Evolutionary conservation across 2,797 vertebrate genomes (phyloP).

Genomic region (Platalea minor): DNA sequence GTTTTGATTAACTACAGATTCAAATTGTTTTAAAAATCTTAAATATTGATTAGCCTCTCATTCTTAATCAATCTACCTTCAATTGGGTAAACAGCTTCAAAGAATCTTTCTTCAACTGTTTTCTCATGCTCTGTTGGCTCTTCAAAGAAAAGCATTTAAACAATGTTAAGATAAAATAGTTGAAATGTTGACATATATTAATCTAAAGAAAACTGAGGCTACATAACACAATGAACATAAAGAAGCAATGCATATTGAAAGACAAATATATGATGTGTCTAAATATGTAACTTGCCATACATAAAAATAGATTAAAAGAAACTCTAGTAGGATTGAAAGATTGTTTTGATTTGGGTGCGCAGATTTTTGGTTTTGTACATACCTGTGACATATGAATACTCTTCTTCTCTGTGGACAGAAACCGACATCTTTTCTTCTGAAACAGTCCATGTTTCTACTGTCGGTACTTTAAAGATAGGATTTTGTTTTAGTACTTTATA

Average conservation of each 20-base stretch:
- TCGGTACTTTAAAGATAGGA: slow-evolving; percentile 79
- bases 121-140: slow-evolving; percentile 67
- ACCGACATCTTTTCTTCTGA: slow-evolving; percentile 79
- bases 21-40: background rate
- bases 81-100: slow-evolving; percentile 60
- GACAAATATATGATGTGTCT: background rate
- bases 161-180: slow-evolving; percentile 10
- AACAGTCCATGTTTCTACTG: slow-evolving; percentile 77
- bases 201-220: slow-evolving; percentile 1
- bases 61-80: slow-evolving; percentile 72
- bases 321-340: background rate
- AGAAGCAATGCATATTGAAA: slow-evolving; percentile 25
- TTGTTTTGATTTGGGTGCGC: background rate
- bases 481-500: slow-evolving; percentile 62
- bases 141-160: slow-evolving; percentile 73
- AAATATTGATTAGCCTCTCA: background rate
- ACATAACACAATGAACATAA: slow-evolving; percentile 41
- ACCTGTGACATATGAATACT: slow-evolving; percentile 78
- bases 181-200: background rate
- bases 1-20: background rate
- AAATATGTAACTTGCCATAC: slow-evolving; percentile 5
- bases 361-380: slow-evolving; percentile 54
- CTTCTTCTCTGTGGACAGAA: slow-evolving; percentile 78
- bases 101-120: slow-evolving; percentile 64
- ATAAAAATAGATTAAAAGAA: background rate